These are phyloP conservation scores for Elaphurus davidianus DNA, from an alignment of 2,113 vertebrate genomes.

Conservation along the genomic window DNA sequence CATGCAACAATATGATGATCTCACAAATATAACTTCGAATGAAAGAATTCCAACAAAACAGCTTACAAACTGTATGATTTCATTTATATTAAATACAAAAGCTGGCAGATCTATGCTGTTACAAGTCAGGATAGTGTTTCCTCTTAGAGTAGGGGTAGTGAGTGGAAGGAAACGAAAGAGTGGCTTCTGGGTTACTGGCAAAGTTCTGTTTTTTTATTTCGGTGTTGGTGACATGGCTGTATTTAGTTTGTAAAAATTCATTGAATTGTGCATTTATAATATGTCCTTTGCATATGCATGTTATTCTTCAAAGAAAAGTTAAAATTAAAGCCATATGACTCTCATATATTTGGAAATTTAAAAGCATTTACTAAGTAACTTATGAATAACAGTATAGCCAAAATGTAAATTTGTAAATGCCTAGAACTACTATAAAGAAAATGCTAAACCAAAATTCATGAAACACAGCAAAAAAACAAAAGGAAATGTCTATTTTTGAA, in stretches of 20 bases:
- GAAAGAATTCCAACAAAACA: not conserved
- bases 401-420: slow-evolving; percentile 28
- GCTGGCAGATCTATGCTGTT: not conserved
- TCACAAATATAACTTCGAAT: not conserved
- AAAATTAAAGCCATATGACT: slow-evolving; percentile 35
- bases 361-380: slow-evolving; percentile 21
- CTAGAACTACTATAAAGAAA: slow-evolving; percentile 2
- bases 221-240: not conserved
- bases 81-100: not conserved
- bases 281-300: not conserved
- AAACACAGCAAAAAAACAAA: not conserved
- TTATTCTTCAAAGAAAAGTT: slow-evolving; percentile 40
- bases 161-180: not conserved
- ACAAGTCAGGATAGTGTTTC: not conserved
- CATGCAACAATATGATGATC: not conserved
- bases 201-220: slow-evolving; percentile 19
- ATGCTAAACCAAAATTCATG: not conserved
- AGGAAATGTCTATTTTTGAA: slow-evolving; percentile 21
- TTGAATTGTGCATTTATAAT: not conserved
- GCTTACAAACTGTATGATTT: not conserved
- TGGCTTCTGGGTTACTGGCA: not conserved
- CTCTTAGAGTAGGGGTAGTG: not conserved
- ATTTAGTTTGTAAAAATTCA: slow-evolving; percentile 21
- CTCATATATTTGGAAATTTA: slow-evolving; percentile 16
- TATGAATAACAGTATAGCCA: not conserved